Evolutionary conservation across 64 coral and sea anemone genomes (phyloP).

Genomic region (Anthopleura sola): DNA sequence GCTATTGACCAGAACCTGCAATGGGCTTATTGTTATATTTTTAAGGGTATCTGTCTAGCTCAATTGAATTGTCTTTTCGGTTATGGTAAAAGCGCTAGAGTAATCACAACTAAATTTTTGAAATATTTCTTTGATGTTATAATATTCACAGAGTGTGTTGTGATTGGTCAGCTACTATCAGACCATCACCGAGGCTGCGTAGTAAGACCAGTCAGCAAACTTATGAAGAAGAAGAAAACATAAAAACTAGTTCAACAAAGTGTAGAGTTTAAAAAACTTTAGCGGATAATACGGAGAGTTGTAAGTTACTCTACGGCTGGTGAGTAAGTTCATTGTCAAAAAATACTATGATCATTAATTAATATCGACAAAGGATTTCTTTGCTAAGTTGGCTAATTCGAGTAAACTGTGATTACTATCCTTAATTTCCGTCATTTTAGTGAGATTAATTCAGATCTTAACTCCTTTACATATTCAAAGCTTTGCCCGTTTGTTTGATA

Average conservation of each 20-base stretch:
- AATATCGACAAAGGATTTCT: neutral
- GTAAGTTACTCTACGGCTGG: neutral
- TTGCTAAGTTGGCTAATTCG: neutral
- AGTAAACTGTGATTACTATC: too few relatives aligned
- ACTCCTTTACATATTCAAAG: too few relatives aligned
- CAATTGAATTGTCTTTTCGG: too few relatives aligned
- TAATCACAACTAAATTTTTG: too few relatives aligned
- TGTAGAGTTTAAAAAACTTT: neutral
- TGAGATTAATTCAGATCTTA: too few relatives aligned
- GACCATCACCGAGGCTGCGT: neutral
- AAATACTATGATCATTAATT: neutral
- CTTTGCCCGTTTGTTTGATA: too few relatives aligned
- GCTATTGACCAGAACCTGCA: too few relatives aligned
- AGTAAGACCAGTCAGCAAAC: neutral
- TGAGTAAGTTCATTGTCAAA: neutral
- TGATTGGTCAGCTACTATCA: neutral
- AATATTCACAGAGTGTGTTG: neutral
- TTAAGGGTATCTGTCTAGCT: too few relatives aligned
- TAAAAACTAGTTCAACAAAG: neutral
- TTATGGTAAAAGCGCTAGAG: too few relatives aligned
- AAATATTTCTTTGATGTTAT: neutral
- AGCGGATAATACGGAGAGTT: neutral
- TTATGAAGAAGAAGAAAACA: neutral
- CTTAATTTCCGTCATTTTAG: too few relatives aligned
- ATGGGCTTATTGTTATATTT: too few relatives aligned